Conservation (phyloP, 2,888 invertebrate genomes). For the Plutella xylostella region DNA sequence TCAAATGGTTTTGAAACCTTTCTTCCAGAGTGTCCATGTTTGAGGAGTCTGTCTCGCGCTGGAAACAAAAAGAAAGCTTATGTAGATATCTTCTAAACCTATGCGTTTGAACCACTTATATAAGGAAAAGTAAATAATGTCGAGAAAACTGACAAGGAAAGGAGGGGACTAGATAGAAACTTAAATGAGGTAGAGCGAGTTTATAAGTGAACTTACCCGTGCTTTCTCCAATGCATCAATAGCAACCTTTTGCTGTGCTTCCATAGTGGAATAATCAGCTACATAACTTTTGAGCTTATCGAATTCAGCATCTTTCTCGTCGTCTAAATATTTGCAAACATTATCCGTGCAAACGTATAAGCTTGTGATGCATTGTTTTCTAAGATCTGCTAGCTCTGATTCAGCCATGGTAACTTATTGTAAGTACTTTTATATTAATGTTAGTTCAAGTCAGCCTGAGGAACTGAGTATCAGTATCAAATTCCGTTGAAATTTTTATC, state of each 20-base stretch:
- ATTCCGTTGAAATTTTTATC: too few species aligned
- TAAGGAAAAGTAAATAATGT: too few species aligned
- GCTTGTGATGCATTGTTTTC: conserved; percentile 49
- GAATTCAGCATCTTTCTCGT: conserved; percentile 40
- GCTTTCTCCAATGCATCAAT: conserved; percentile 42
- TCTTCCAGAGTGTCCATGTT: conserved; percentile 38
- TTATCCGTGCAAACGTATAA: conserved; percentile 49
- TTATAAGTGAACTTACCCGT: conserved; percentile 26
- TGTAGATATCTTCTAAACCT: not conserved
- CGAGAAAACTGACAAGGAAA: too few species aligned
- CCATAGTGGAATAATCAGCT: conserved; percentile 41
- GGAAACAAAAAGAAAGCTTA: conserved; percentile 7
- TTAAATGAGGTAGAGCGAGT: not conserved
- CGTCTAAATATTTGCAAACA: conserved; percentile 45
- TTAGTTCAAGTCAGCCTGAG: too few species aligned
- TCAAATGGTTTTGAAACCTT: conserved; percentile 32
- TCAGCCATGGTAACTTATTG: conserved; percentile 25
- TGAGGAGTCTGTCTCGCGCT: conserved; percentile 41
- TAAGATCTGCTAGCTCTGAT: conserved; percentile 38
- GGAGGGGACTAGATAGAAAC: too few species aligned
- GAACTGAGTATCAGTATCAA: too few species aligned
- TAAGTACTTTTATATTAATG: not conserved
- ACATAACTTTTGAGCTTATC: conserved; percentile 37
- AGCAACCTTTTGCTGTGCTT: conserved; percentile 42
- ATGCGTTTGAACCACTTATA: too few species aligned